phyloP scores from a whole-genome alignment of 2,888 invertebrate genomes.

The Helleia helle region DNA sequence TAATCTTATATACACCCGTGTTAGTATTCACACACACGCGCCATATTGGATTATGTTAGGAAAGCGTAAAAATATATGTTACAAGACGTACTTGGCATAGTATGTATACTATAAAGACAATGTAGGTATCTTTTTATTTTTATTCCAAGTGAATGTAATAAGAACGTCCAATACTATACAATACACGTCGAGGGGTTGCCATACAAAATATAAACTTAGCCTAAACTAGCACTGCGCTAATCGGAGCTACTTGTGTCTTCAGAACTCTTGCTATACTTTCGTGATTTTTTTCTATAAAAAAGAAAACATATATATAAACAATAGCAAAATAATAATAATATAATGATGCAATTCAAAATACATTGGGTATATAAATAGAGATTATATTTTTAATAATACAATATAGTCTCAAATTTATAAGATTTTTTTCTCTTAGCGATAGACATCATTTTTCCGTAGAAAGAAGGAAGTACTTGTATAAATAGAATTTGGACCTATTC shows the following conservation, averaged over 20 bases:
- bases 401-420: too few relatives aligned
- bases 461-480: too few relatives aligned
- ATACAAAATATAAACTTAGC: slow-evolving; percentile 39
- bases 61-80: background rate
- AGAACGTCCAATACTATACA: slow-evolving; percentile 9
- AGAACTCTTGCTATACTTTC: slow-evolving; percentile 65
- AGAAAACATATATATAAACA: slow-evolving; percentile 29
- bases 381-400: too few relatives aligned
- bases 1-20: too few relatives aligned
- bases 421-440: too few relatives aligned
- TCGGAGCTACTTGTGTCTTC: slow-evolving; percentile 63
- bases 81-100: too few relatives aligned
- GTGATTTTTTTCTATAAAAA: slow-evolving; percentile 71
- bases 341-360: slow-evolving; percentile 29
- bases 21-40: background rate
- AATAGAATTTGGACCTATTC: too few relatives aligned
- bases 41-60: background rate
- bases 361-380: too few relatives aligned
- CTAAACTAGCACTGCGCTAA: slow-evolving; percentile 50
- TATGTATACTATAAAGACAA: background rate
- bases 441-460: too few relatives aligned
- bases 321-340: slow-evolving; percentile 44
- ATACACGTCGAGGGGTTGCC: slow-evolving; percentile 18
- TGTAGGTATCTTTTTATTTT: background rate
- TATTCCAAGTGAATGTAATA: slow-evolving; percentile 4